Base-by-base conservation (phyloP, 2,113 vertebrate genomes). In the Amazona guildingii region DNA sequence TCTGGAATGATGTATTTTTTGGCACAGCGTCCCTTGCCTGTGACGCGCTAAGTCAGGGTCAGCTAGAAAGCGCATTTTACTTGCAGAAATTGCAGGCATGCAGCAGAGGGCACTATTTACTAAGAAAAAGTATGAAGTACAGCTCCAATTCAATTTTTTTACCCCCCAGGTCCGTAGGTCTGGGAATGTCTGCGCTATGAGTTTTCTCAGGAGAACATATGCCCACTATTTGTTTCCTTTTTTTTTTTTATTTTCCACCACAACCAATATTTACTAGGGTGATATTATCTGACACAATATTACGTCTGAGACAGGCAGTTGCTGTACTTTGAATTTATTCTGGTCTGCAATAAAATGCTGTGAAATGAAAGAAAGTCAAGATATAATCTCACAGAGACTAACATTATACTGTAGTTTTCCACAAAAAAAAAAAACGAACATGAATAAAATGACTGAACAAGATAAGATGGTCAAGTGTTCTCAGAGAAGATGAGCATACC, bases 101-200 rank as follows among this genome's bases (percentile, higher is more conserved):
- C 98, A 96, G 96, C 94, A 98, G 98, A 96, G 97, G 97, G 97
- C 97, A 95, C 61, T 95, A 86, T 98, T 96, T 92, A 95, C 93
- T 76, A 97, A 95, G 94, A 89, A 91, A 97, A 96, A 51, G 20
- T 63, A 59, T 27, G 52, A 89, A 66, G 44, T 13, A 79, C 18
- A 20, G 41, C 69, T 64, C 57, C 57, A 37, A 9, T 79, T 74
- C 64, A 66, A 46, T 9, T 29, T 11, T 10, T 11, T 52, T 3
- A 12, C 3, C 2, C 17, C 29, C 17, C 23, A 15, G 9, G 5
- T 43, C 55, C 33, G 35, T 55, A 82, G 79, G 57, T 80, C 67
- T 44, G 68, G 66, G 77, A 69, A 43, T 35, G 27, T 13, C n/a
- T 48, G 9, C 29, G 18, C 61, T 73, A 11, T 7, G 74, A 37